Conservation (phyloP, 1,140 invertebrate genomes). For the Chlorops oryzae region DNA sequence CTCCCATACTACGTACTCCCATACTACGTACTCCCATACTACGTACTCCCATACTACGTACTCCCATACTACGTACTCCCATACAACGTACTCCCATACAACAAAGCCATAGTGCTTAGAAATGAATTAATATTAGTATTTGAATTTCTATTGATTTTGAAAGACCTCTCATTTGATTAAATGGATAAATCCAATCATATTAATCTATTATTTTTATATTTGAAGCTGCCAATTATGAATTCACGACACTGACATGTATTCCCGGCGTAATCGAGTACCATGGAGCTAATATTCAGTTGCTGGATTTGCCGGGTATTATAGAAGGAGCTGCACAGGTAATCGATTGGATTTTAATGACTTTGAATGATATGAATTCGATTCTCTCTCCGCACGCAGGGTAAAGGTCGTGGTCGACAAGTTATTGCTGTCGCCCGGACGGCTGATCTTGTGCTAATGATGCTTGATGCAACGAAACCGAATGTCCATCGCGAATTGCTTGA, state of each 20-base stretch:
- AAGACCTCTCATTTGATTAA: too few relatives aligned
- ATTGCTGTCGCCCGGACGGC: conserved; percentile 96
- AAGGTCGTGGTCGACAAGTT: conserved; percentile 80
- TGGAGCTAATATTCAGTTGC: conserved; percentile 95
- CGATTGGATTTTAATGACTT: not conserved
- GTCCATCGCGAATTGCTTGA: conserved; percentile 86
- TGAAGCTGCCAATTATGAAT: conserved; percentile 91
- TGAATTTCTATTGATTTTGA: too few relatives aligned
- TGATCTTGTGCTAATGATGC: conserved; percentile 97
- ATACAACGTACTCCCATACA: too few relatives aligned
- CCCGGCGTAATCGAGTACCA: conserved; percentile 98
- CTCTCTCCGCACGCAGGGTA: conserved; percentile 54
- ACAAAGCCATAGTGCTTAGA: too few relatives aligned
- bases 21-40: too few relatives aligned
- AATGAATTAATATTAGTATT: too few relatives aligned
- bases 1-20: too few relatives aligned
- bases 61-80: too few relatives aligned
- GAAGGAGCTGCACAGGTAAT: conserved; percentile 85
- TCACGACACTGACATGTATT: conserved; percentile 98
- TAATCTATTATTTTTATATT: not conserved
- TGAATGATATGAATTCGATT: conserved; percentile 23
- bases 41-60: too few relatives aligned
- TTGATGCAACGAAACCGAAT: conserved; percentile 96
- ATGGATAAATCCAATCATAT: too few relatives aligned
- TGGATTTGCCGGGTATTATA: conserved; percentile 96